Base-by-base conservation (phyloP, 2,113 vertebrate genomes). In the Solea solea region DNA sequence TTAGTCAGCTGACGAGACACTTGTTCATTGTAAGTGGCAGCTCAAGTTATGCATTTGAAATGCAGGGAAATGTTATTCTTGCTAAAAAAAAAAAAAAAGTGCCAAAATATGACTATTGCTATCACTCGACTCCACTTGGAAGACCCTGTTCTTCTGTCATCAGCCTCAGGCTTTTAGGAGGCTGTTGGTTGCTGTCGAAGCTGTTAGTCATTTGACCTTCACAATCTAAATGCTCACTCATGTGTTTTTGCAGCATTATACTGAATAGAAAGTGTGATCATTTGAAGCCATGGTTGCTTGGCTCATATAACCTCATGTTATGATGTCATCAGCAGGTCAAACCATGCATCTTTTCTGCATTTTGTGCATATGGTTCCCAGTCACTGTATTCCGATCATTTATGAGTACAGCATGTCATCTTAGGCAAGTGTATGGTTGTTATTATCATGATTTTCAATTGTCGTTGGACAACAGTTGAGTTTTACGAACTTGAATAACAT, bases 401-500 rank as follows among this genome's bases (percentile, higher is more conserved):
- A 48, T 4, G 2, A 49, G 45, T 40, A 8, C 49, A 14, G 16
- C 11, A 12, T 63, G 27, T 63, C 28, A 39, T 2, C 34, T 34
- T n/a, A 46, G 14, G 41, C 12, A 55, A 46, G 25, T 48, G 12
- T 15, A 13, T 21, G 10, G 16, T 27, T 34, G 13, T 14, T 44
- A 34, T 34, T 34, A 34, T 34, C 3, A 34, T 34, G 34, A 34
- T 34, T 45, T 45, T 44, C 27, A 44, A 59, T 45, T 27, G 25
- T 7, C 25, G 48, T 49, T 39, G 27, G 9, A 39, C 4, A 63
- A 50, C 60, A 53, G 12, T 54, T 40, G 40, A 44, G 11, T 42
- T 67, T 40, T 1, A 60, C 54, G 28, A 41, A 16, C 50, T 66
- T 66, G 62, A 65, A 12, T 46, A 11, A 16, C 41, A 25, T 39